Conservation (phyloP, 2,113 vertebrate species). For the Ahaetulla prasina region DNA sequence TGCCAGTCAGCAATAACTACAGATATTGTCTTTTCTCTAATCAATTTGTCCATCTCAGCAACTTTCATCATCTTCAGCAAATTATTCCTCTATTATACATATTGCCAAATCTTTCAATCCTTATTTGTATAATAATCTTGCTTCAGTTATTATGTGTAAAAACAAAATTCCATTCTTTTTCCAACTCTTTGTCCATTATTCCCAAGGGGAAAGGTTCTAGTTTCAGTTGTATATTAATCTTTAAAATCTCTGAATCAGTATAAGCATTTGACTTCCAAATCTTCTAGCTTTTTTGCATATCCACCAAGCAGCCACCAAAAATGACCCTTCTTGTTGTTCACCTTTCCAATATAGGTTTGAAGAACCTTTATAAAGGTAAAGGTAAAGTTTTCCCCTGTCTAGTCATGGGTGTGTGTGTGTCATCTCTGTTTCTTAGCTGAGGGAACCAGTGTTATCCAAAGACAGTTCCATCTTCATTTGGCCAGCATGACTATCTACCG, state of each 20-base stretch:
- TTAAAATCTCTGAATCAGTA: neutral
- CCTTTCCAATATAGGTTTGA: neutral
- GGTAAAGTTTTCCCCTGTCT: no score
- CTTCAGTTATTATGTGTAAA: neutral
- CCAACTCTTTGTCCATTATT: neutral
- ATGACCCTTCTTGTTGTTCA: neutral
- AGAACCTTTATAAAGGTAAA: no score
- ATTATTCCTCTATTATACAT: neutral
- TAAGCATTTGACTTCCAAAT: neutral
- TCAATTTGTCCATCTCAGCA: neutral
- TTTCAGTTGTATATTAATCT: neutral
- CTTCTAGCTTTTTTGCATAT: neutral
- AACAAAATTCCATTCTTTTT: neutral
- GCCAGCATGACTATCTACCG: no score
- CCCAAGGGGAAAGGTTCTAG: neutral
- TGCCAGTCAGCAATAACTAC: neutral
- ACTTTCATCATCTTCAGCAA: neutral
- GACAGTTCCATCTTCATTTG: no score
- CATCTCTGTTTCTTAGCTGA: no score
- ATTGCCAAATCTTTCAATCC: neutral
- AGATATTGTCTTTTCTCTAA: neutral
- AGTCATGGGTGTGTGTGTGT: no score
- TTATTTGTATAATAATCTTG: neutral
- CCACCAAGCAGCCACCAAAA: neutral
- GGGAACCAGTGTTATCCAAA: no score